phyloP scores from a whole-genome alignment of 1,140 invertebrate genomes.

The Neodiprion lecontei region DNA sequence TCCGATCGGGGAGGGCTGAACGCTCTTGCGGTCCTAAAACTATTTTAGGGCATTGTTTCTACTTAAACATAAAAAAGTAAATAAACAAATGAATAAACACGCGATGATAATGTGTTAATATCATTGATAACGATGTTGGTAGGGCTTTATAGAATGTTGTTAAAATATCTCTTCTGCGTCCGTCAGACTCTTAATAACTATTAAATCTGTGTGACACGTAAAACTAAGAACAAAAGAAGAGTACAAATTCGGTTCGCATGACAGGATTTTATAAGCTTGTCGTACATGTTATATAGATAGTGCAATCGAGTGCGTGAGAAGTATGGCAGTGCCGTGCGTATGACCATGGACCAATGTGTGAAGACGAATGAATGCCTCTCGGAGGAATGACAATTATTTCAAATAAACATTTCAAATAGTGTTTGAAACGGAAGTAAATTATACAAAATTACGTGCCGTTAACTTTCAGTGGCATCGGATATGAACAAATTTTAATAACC shows the following conservation, averaged over 20 bases:
- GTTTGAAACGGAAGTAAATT: constrained; percentile 26
- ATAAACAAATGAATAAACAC: constrained; percentile 27
- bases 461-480: constrained; percentile 22
- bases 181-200: not conserved
- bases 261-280: constrained; percentile 52
- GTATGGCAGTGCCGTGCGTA: constrained; percentile 37
- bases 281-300: constrained; percentile 55
- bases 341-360: constrained; percentile 54
- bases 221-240: constrained; percentile 44
- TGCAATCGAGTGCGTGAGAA: constrained; percentile 56
- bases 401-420: constrained; percentile 39
- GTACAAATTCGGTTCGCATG: constrained; percentile 59
- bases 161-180: not conserved
- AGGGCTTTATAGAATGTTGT: constrained; percentile 40
- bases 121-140: constrained; percentile 33
- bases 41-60: constrained; percentile 53
- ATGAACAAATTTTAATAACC: too few relatives aligned
- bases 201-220: constrained; percentile 6
- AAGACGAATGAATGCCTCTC: constrained; percentile 42
- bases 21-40: constrained; percentile 49
- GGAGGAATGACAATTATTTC: constrained; percentile 41
- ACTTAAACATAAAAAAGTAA: constrained; percentile 41
- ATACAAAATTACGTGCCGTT: constrained; percentile 27
- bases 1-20: constrained; percentile 59
- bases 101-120: constrained; percentile 30